Evolutionary conservation across 2,113 vertebrate species (phyloP).

Genomic region (Axis porcinus): DNA sequence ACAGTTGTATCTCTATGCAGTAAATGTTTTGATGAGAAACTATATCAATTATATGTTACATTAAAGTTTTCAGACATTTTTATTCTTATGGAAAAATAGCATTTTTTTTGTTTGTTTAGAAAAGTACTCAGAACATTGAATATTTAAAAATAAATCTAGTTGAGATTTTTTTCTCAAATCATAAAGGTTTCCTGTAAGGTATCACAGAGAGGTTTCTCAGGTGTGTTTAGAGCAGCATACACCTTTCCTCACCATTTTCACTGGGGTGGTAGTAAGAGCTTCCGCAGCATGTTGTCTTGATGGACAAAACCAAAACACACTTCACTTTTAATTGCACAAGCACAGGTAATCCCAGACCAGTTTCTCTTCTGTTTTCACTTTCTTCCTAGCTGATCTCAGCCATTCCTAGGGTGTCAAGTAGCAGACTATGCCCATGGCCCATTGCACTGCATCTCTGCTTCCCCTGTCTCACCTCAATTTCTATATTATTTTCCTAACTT

Average conservation of each 20-base stretch:
- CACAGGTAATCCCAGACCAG: not conserved
- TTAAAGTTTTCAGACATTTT: constrained; percentile 12
- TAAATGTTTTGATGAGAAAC: constrained; percentile 1
- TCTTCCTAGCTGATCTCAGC: not conserved
- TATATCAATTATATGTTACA: constrained; percentile 1
- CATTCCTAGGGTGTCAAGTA: not conserved
- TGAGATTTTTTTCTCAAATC: not conserved
- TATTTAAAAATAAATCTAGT: not conserved
- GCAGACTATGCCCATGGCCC: not conserved
- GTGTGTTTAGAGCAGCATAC: fast-evolving
- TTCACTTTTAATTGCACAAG: not conserved
- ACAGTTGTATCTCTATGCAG: not conserved
- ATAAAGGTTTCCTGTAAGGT: not conserved
- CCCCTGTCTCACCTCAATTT: not conserved
- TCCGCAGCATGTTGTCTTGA: not conserved
- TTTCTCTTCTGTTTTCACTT: not conserved
- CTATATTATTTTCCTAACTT: not conserved
- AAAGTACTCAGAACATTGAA: constrained; percentile 10
- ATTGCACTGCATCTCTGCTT: not conserved
- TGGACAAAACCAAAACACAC: not conserved
- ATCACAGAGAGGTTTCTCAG: not conserved
- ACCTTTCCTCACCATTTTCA: not conserved
- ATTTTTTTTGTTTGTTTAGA: not conserved
- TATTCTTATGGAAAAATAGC: constrained; percentile 26
- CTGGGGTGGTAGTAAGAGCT: not conserved